Evolutionary conservation across 2,888 invertebrate species (phyloP).

Genomic region (Drosophila ustulata): DNA sequence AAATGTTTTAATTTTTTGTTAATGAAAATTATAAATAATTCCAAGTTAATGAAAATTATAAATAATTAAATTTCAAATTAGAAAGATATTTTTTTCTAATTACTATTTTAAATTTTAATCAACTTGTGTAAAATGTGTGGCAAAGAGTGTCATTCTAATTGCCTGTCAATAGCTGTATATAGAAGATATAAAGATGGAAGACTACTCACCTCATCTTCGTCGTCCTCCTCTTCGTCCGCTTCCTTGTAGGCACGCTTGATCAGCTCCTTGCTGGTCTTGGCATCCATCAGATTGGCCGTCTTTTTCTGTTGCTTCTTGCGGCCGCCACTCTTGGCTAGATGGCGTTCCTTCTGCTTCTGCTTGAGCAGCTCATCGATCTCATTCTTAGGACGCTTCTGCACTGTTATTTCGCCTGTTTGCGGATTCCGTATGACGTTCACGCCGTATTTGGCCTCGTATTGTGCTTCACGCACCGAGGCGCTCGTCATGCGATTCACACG

Average conservation of each 20-base stretch:
- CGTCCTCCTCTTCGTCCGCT: slow-evolving; percentile 72
- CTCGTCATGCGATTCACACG: slow-evolving; percentile 89
- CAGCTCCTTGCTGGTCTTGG: slow-evolving; percentile 75
- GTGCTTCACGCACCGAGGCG: slow-evolving; percentile 87
- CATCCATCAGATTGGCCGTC: slow-evolving; percentile 59
- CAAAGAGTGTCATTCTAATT: too few relatives aligned
- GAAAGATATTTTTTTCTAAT: too few relatives aligned
- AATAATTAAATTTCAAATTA: too few relatives aligned
- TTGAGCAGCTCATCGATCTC: slow-evolving; percentile 86
- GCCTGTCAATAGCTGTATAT: too few relatives aligned
- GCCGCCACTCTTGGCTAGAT: slow-evolving; percentile 83
- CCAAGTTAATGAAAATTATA: too few relatives aligned
- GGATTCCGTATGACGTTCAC: slow-evolving; percentile 87
- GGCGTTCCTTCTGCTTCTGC: slow-evolving; percentile 76
- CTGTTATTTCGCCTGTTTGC: slow-evolving; percentile 85
- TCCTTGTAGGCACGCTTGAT: slow-evolving; percentile 83
- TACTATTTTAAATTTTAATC: too few relatives aligned
- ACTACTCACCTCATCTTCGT: slow-evolving; percentile 19
- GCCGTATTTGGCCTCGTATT: slow-evolving; percentile 88
- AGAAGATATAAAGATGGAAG: too few relatives aligned
- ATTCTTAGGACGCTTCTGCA: slow-evolving; percentile 86
- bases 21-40: too few relatives aligned
- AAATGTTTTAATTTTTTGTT: too few relatives aligned
- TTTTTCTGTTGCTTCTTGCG: slow-evolving; percentile 72
- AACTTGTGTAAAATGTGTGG: too few relatives aligned